These are phyloP conservation scores for Scaptomyza parva DNA, from an alignment of 2,888 invertebrate species.

Conservation along the genomic window DNA sequence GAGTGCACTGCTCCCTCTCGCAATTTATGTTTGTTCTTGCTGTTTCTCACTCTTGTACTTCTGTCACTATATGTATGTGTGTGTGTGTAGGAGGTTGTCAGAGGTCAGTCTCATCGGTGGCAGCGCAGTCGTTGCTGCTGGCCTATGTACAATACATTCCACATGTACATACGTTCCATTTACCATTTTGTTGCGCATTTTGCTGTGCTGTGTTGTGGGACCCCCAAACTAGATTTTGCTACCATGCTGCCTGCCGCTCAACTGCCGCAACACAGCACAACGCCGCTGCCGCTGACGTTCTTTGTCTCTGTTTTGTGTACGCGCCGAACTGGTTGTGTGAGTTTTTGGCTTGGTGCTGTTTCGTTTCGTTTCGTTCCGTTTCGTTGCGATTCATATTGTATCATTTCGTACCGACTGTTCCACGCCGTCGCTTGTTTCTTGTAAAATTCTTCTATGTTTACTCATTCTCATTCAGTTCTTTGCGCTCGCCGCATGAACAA, in stretches of 20 bases:
- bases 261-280: conserved; percentile 16
- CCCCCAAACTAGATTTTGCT: conserved; percentile 71
- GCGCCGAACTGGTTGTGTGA: conserved; percentile 73
- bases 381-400: conserved; percentile 29
- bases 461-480: conserved; percentile 77
- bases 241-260: conserved; percentile 32
- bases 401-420: conserved; percentile 27
- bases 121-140: conserved; percentile 57
- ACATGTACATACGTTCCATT: conserved; percentile 56
- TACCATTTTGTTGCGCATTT: conserved; percentile 66
- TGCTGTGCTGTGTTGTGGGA: conserved; percentile 37
- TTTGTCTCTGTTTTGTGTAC: conserved; percentile 63
- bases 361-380: conserved; percentile 27
- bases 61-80: conserved; percentile 35
- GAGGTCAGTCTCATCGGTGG: conserved; percentile 77
- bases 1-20: conserved; percentile 74
- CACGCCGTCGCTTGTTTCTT: conserved; percentile 59
- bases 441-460: conserved; percentile 74
- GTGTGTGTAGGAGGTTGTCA: conserved; percentile 78
- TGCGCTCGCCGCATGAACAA: conserved; percentile 76
- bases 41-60: conserved; percentile 49
- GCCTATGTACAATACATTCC: conserved; percentile 58
- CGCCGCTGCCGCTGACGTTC: conserved; percentile 48
- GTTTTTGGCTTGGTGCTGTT: conserved; percentile 64
- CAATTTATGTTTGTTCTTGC: conserved; percentile 66